Conservation (phyloP, 2,797 vertebrate species). For the Betta splendens region DNA sequence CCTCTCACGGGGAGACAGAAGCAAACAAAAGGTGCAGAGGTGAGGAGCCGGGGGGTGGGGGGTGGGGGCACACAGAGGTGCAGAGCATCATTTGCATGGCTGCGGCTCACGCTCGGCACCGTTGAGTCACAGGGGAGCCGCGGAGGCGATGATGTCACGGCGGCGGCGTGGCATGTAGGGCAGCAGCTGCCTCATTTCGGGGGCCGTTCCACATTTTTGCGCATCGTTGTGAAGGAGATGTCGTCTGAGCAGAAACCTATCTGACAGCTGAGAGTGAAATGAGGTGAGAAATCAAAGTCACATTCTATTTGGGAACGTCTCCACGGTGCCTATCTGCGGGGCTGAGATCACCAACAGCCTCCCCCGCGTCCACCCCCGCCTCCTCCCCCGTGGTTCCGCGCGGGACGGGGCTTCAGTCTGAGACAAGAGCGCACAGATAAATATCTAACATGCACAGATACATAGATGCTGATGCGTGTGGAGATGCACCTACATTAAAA, state of each 20-base stretch:
- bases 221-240: constrained; percentile 76
- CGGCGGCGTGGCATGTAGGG: constrained; percentile 68
- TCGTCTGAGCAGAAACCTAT: constrained; percentile 79
- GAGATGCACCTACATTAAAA: constrained; percentile 15
- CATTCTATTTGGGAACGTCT: constrained; percentile 79
- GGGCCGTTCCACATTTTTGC: constrained; percentile 76
- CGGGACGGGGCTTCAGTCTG: constrained; percentile 34
- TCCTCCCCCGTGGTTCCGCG: constrained; percentile 22
- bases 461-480: not conserved
- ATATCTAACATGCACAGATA: constrained; percentile 14
- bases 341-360: constrained; percentile 70
- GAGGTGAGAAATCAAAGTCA: constrained; percentile 87
- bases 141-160: constrained; percentile 70
- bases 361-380: constrained; percentile 5
- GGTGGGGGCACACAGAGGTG: constrained; percentile 10
- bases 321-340: constrained; percentile 71
- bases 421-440: constrained; percentile 36
- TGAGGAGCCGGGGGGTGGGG: constrained; percentile 1
- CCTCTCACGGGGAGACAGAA: constrained; percentile 32
- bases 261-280: constrained; percentile 85
- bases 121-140: constrained; percentile 69
- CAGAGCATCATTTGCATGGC: constrained; percentile 62
- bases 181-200: constrained; percentile 83
- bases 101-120: constrained; percentile 63
- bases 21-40: constrained; percentile 45